A percentile compares a stretch with the other conserved stretches of the same genome.
Conservation (phyloP, 2,888 invertebrate species). For the Lepidonotus clava region DNA sequence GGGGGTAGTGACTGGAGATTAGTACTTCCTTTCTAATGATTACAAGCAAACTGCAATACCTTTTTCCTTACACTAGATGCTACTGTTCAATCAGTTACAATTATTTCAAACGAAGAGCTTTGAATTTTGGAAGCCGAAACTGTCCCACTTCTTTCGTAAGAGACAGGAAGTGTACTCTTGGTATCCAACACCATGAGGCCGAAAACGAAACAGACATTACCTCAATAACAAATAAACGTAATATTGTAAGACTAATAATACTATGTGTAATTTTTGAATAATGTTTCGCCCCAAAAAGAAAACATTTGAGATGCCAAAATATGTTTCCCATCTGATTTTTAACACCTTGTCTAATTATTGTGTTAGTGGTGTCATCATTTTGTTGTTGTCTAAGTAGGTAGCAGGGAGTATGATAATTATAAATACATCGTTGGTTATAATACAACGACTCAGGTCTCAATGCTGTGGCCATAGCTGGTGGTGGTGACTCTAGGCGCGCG, state of each 20-base stretch:
- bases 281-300: background rate
- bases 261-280: background rate
- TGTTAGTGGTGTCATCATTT: too few species aligned
- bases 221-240: too few species aligned
- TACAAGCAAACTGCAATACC: background rate
- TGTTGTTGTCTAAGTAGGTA: too few species aligned
- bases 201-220: background rate
- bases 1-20: background rate
- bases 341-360: too few species aligned
- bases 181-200: background rate
- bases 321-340: background rate
- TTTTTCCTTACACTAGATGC: background rate
- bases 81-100: background rate
- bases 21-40: background rate
- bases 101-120: background rate
- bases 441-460: background rate
- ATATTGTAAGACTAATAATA: background rate
- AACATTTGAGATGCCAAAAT: background rate
- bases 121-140: conserved; percentile 5
- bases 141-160: background rate
- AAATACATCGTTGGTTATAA: background rate
- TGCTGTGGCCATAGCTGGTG: conserved; percentile 10
- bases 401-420: too few species aligned
- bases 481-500: background rate
- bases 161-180: too few species aligned